Evolutionary conservation across 1,140 invertebrate genomes (phyloP), one percentile per base, ranked within the genome.

Genomic region (Capitella teleta): DNA sequence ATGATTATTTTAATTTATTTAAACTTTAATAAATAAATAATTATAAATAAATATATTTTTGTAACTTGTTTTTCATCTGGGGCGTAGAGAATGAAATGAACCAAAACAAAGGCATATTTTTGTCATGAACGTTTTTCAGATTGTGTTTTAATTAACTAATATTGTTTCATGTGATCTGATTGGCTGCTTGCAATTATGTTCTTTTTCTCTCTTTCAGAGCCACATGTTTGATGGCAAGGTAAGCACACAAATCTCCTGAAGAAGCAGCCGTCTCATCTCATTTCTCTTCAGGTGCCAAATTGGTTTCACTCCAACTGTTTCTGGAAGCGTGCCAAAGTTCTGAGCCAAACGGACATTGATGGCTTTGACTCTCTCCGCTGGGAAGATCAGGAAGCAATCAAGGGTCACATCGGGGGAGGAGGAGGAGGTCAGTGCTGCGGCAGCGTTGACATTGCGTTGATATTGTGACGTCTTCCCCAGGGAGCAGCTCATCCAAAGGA

Each of bases 221-320:
- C 81, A 84, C 8, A 80, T 83, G 59, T 86, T 87, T 76, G 92
- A 97, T 82, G 89, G 90, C 4, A 92, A 85, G 71, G 76, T 84
- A 60, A 61, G 61, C 36, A 37, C 8, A 37, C 8, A 34, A 34
- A n/a, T 10, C 32, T 34, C 16, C 36, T 18, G 16, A 21, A 18
- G 21, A 2, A 21, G 2, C 36, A 18, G 21, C 36, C 16, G 21
- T 37, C 16, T 2, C 36, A 37, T 6, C 4, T 37, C 19, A 41
- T 55, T 51, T 45, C 25, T 44, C 52, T 76, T 28, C 38, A 72
- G 67, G 59, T 71, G 38, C 65, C 87, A 1, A 81, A 83, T 54
- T 97, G 93, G 93, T 87, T 83, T 68, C 92, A 98, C 74, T 76
- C 79, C 49, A 74, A 76, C 2, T 97, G 92, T 66, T 96, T 98